Conservation (phyloP, 2,113 vertebrate genomes). For the Corythaeola cristata region DNA sequence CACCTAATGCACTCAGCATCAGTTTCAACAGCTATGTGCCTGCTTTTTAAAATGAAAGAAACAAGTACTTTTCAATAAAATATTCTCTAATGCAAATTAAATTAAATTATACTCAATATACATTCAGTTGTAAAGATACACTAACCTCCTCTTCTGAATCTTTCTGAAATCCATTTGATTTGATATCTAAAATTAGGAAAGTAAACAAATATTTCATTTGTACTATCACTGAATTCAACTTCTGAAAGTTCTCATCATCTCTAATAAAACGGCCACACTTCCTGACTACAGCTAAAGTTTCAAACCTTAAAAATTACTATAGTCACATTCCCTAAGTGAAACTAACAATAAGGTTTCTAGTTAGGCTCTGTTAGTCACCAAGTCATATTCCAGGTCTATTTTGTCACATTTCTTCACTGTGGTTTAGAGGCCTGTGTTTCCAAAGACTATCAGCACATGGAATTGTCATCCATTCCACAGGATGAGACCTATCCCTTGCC, state of each 20-base stretch:
- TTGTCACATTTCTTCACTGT: background rate
- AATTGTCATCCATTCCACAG: background rate
- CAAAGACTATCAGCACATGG: background rate
- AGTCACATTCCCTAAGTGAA: background rate
- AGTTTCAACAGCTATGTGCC: background rate
- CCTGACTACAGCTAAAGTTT: background rate
- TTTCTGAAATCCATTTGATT: conserved; percentile 41
- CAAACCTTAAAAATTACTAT: background rate
- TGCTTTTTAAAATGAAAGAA: background rate
- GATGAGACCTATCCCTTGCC: background rate
- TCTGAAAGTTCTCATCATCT: background rate
- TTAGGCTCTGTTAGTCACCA: background rate
- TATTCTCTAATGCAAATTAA: background rate
- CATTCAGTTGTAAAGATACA: background rate
- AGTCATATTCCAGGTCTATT: background rate
- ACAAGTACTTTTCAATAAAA: background rate
- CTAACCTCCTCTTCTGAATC: conserved; percentile 59
- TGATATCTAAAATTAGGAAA: conserved; percentile 35
- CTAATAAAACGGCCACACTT: background rate
- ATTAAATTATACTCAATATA: background rate
- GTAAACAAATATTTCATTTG: background rate
- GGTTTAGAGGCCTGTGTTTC: background rate
- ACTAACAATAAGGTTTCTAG: background rate
- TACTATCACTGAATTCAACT: background rate
- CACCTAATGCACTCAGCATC: background rate